Evolutionary conservation across 2,888 invertebrate species (phyloP).

Genomic region (Bellardia pandia): DNA sequence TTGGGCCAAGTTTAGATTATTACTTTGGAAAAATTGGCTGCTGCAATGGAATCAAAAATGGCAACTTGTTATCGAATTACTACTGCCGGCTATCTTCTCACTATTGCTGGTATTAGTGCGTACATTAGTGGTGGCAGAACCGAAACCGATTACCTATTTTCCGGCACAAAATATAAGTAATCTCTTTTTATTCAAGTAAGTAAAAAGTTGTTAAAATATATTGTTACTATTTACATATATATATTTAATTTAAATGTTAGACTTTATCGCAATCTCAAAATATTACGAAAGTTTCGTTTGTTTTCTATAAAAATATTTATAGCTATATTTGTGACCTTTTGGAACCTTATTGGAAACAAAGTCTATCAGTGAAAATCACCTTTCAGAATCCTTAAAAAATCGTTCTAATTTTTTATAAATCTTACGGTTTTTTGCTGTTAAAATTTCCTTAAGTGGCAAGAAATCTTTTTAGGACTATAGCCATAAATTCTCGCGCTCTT

Average conservation of each 20-base stretch:
- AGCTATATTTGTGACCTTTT: too few relatives aligned
- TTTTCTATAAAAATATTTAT: too few relatives aligned
- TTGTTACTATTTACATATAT: neutral
- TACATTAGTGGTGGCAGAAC: slow-evolving; percentile 87
- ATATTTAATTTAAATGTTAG: neutral
- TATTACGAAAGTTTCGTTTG: too few relatives aligned
- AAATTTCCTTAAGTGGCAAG: too few relatives aligned
- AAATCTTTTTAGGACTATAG: too few relatives aligned
- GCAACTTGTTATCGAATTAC: slow-evolving; percentile 88
- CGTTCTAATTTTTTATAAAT: too few relatives aligned
- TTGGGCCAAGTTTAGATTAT: slow-evolving; percentile 87
- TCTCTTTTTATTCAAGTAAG: slow-evolving; percentile 79
- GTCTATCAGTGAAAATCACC: too few relatives aligned
- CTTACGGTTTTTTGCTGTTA: too few relatives aligned
- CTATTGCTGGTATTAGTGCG: slow-evolving; percentile 89
- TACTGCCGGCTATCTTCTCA: slow-evolving; percentile 88
- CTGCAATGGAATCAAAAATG: slow-evolving; percentile 90
- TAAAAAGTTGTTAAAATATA: slow-evolving; percentile 30
- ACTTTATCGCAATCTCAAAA: slow-evolving; percentile 13
- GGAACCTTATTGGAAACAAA: too few relatives aligned
- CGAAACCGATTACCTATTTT: slow-evolving; percentile 77
- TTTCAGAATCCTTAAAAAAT: too few relatives aligned
- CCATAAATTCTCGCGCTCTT: too few relatives aligned
- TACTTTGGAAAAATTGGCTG: slow-evolving; percentile 93
- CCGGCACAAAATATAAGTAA: slow-evolving; percentile 82